Evolutionary conservation across 2,888 invertebrate species (phyloP).

Genomic region (Polietes domitor): DNA sequence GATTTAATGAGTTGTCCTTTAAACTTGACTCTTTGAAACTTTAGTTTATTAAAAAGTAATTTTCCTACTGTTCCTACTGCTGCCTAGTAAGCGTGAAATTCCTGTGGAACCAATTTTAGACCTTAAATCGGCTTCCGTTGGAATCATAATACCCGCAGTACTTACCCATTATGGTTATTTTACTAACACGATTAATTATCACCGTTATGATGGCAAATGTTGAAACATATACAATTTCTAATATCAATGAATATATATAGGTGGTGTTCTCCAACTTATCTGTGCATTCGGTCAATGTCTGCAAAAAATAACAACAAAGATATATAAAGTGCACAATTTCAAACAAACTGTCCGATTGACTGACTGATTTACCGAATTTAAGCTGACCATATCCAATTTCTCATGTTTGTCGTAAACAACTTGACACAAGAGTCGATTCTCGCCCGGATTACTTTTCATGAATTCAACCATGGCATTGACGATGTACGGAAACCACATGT

Average conservation of each 20-base stretch:
- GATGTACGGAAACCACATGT: slow-evolving; percentile 79
- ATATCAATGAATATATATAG: slow-evolving; percentile 72
- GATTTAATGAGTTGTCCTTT: too few species aligned
- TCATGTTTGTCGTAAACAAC: slow-evolving; percentile 71
- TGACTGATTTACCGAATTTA: slow-evolving; percentile 35
- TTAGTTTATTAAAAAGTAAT: too few species aligned
- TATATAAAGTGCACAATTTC: neutral
- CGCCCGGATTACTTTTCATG: slow-evolving; percentile 71
- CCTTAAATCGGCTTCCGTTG: too few species aligned
- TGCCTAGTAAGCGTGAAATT: too few species aligned
- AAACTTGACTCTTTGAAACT: too few species aligned
- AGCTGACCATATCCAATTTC: slow-evolving; percentile 23
- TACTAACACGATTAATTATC: slow-evolving; percentile 75
- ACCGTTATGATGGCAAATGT: slow-evolving; percentile 75
- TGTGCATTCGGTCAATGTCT: slow-evolving; percentile 69
- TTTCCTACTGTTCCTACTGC: too few species aligned
- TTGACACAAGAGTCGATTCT: slow-evolving; percentile 72
- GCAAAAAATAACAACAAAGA: neutral
- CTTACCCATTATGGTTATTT: slow-evolving; percentile 74
- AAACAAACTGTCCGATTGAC: neutral
- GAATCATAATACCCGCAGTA: too few species aligned
- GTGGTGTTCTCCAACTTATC: slow-evolving; percentile 73
- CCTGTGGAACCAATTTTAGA: too few species aligned
- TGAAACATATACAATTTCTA: slow-evolving; percentile 73
- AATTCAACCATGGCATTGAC: slow-evolving; percentile 76